Conservation (phyloP, 2,113 vertebrate species). For the Hippocampus zosterae region DNA sequence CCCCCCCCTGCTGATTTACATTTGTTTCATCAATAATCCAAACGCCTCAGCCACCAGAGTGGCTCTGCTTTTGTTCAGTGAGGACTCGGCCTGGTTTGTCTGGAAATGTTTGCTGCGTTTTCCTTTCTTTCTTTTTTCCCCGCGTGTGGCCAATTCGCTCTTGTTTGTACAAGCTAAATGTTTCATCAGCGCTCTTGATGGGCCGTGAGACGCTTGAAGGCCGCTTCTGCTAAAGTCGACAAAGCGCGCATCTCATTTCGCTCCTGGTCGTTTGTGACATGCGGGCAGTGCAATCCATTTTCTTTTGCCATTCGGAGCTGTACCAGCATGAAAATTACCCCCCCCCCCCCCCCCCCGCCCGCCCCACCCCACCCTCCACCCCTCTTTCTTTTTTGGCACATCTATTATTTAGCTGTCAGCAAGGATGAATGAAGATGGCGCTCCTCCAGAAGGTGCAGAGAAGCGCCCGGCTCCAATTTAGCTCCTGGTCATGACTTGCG, state of each 20-base stretch:
- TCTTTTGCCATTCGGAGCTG: conserved; percentile 52
- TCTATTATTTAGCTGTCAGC: conserved; percentile 73
- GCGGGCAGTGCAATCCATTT: conserved; percentile 50
- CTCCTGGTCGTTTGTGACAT: conserved; percentile 48
- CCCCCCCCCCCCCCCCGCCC: too few relatives aligned
- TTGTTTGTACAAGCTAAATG: conserved; percentile 43
- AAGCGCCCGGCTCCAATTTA: conserved; percentile 44
- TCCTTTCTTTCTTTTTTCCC: conserved; percentile 5
- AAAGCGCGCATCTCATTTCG: conserved; percentile 52
- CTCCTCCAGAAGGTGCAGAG: conserved; percentile 53
- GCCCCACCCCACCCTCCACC: too few relatives aligned
- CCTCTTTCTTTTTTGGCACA: conserved; percentile 41
- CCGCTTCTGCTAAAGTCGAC: conserved; percentile 43
- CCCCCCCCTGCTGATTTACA: conserved; percentile 13
- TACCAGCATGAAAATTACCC: conserved; percentile 56
- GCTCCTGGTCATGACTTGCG: conserved; percentile 31
- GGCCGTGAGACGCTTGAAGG: conserved; percentile 47
- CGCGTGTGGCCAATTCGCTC: conserved; percentile 17
- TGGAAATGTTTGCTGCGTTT: conserved; percentile 28
- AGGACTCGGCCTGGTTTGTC: conserved; percentile 13
- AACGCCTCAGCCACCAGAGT: conserved; percentile 1
- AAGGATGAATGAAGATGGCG: conserved; percentile 61
- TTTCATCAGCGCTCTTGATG: conserved; percentile 50
- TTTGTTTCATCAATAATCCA: conserved; percentile 38
- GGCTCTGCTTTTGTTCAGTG: conserved; percentile 17